These are phyloP conservation scores for Xenopus laevis DNA, from an alignment of 2,113 vertebrate species.

Conservation along the genomic window DNA sequence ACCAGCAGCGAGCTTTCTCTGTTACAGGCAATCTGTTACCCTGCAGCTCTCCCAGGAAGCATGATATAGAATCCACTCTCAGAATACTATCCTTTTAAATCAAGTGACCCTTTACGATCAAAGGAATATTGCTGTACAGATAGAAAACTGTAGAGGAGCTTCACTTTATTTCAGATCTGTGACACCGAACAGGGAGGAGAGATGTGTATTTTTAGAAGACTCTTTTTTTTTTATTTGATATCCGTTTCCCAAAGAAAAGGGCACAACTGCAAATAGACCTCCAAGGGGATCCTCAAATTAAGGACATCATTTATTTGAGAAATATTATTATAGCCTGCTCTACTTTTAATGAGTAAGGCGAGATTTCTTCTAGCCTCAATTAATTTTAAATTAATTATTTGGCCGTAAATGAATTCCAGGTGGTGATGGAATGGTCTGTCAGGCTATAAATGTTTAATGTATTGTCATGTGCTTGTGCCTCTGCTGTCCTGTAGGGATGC, in stretches of 20 bases:
- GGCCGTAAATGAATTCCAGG: not conserved
- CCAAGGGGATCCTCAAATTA: constrained; percentile 60
- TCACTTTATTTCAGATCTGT: constrained; percentile 53
- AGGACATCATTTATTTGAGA: constrained; percentile 60
- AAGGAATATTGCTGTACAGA: constrained; percentile 39
- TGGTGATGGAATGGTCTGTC: not conserved
- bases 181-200: constrained; percentile 50
- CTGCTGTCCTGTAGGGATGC: not conserved
- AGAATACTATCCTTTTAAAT: constrained; percentile 50
- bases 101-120: constrained; percentile 51
- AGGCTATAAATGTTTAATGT: not conserved
- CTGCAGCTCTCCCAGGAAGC: constrained; percentile 45
- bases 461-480: not conserved
- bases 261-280: constrained; percentile 39
- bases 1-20: constrained; percentile 51
- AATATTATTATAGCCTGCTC: constrained; percentile 45
- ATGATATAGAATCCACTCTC: constrained; percentile 49
- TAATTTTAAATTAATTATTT: constrained; percentile 5
- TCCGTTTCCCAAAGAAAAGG: constrained; percentile 52
- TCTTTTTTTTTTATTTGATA: constrained; percentile 39
- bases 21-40: constrained; percentile 44
- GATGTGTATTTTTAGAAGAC: constrained; percentile 67
- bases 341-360: constrained; percentile 45
- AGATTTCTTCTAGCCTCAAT: not conserved
- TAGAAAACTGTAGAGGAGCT: constrained; percentile 34